phyloP scores from a whole-genome alignment of 1,140 invertebrate genomes.

The Drosophila virilis region DNA sequence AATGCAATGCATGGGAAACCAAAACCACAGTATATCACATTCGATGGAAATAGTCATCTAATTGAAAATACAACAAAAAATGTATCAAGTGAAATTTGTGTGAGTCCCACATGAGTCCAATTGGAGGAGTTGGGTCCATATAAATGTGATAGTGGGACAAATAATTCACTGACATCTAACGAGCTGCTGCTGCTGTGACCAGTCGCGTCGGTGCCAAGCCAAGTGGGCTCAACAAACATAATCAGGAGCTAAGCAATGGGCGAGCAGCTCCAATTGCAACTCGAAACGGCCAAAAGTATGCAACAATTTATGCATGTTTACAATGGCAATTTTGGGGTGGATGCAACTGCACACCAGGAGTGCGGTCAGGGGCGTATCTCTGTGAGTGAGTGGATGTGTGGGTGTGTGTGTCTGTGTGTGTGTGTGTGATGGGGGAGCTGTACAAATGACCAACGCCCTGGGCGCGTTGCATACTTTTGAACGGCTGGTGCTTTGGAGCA shows the following conservation, averaged over 20 bases:
- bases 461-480: conserved; percentile 48
- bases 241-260: conserved; percentile 75
- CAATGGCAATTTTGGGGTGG: conserved; percentile 64
- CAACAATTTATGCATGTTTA: conserved; percentile 80
- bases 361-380: too few relatives aligned
- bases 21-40: too few relatives aligned
- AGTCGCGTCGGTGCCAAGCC: conserved; percentile 20
- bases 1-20: too few relatives aligned
- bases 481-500: conserved; percentile 33
- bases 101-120: neutral
- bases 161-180: conserved; percentile 74
- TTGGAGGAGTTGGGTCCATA: neutral
- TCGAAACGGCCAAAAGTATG: conserved; percentile 63
- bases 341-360: neutral
- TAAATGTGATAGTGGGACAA: conserved; percentile 36
- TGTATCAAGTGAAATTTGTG: neutral
- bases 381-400: too few relatives aligned
- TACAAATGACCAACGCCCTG: conserved; percentile 49
- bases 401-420: neutral
- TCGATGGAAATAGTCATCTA: too few relatives aligned
- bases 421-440: neutral
- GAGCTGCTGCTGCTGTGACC: conserved; percentile 38
- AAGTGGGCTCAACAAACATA: conserved; percentile 69
- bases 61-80: neutral
- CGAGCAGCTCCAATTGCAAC: conserved; percentile 14